Conservation (phyloP, 2,797 vertebrate genomes). For the Babyrousa celebensis region DNA sequence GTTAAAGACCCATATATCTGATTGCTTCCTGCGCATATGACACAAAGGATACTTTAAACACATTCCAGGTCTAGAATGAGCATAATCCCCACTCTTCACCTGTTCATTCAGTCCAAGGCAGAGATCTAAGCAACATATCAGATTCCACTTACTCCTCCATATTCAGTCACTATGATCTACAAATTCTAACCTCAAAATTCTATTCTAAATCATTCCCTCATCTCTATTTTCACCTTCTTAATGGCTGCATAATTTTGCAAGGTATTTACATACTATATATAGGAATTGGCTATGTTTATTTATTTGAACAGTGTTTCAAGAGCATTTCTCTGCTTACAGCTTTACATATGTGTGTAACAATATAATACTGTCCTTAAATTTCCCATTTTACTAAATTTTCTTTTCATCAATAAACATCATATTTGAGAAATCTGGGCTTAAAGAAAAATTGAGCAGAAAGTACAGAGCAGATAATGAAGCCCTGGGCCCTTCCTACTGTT, state of each 20-base stretch:
- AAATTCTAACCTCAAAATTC: conserved; percentile 27
- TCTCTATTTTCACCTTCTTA: conserved; percentile 15
- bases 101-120: conserved; percentile 31
- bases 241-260: not conserved
- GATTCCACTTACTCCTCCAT: conserved; percentile 29
- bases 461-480: not conserved
- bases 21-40: not conserved
- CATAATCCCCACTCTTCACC: not conserved
- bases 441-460: not conserved
- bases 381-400: not conserved
- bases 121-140: conserved; percentile 27
- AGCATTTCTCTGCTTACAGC: not conserved
- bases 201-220: not conserved
- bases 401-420: not conserved
- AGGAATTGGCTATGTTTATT: conserved; percentile 29
- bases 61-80: not conserved
- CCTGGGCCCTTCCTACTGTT: not conserved
- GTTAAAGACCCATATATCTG: not conserved
- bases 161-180: not conserved
- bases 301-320: not conserved
- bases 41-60: not conserved
- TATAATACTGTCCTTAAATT: not conserved
- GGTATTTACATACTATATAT: conserved; percentile 17
- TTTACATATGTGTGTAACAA: not conserved
- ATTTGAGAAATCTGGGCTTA: conserved; percentile 17